Evolutionary conservation across 2,113 vertebrate genomes (phyloP), one percentile per base, ranked within the genome.

Genomic region (Oreochromis aureus): DNA sequence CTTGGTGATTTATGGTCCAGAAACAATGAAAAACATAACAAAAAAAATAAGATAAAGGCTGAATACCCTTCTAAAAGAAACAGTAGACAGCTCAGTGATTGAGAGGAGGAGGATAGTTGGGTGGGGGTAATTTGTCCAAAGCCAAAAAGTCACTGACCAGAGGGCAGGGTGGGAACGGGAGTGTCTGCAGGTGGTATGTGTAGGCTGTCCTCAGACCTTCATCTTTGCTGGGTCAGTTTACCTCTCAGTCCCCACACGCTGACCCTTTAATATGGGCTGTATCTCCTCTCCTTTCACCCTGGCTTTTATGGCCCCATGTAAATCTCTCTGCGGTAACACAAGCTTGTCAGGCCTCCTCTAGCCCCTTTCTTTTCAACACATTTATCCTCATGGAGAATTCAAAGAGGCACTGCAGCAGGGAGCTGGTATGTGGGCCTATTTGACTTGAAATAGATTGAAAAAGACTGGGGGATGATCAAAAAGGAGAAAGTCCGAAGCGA

Each of bases 261-360:
- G 91, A 93, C 89, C 93, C 86, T 90, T 91, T 86, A 90, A 83
- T 85, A 82, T 86, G 87, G 61, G 85, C 89, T 88, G 78, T 56
- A 90, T 87, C 89, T 92, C 91, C 93, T 95, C 92, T 93, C 91
- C 92, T 95, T 95, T 94, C 93, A 95, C 91, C 81, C 82, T 6
- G 32, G 88, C 90, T 95, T 95, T 93, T 94, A 95, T 93, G 91
- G 84, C 92, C 87, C 89, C 86, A 88, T 95, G 93, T 96, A 95
- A 95, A 95, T 95, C 93, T 95, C 90, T 95, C 92, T 93, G 79
- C 6, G 76, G 94, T 95, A 94, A 96, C 94, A 94, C 93, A 93
- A 95, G 89, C 95, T 85, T 91, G 93, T 93, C 91, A 92, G 84
- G 81, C 86, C 69, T 93, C 87, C 88, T 86, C 80, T 16, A 58